Base-by-base conservation (phyloP, 2,888 invertebrate species). In the Agonum fuliginosum region DNA sequence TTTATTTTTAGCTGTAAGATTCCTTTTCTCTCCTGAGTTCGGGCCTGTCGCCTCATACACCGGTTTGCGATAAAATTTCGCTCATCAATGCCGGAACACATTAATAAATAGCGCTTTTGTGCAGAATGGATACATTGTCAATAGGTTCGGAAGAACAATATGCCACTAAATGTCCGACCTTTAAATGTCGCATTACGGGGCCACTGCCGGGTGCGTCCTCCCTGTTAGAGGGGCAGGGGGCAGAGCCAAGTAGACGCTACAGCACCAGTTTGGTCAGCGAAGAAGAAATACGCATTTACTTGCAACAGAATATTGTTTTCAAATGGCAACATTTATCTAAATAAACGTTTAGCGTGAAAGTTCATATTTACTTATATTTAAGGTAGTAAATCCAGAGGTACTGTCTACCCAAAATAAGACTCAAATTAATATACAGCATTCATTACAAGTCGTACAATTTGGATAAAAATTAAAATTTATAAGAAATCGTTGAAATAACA, bases 151-250 rank as follows among this genome's bases (percentile, higher is more conserved):
- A 54, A 72, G 75, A 75, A 75, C 75, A 75, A 75, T 75, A 67
- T 75, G 75, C 54, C 67, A 75, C 67, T 75, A 75, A 75, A 75
- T 75, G 67, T 75, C 48, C 67, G 75, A 75, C 75, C 75, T 75
- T 75, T 75, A 75, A 75, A 75, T 75, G 75, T 75, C 75, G 75
- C 75, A 75, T 75, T 75, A 75, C 24, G 46, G 24, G 46, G 62
- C 14, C 37, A 17, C 6, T 17, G 62, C 34, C 20, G 54, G 54
- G 12, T 37, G 37, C 37, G 10, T 8, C 37, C 37, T 37, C 37
- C 37, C n/a, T n/a, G 37, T n/a, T n/a, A 3, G 37, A 37, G 37
- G 37, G 37, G 37, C 8, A 2, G 37, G 8, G 3, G 27, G 1
- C 37, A 10, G 37, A 37, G 37, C 10, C 37, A 37, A 12, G n/a